These are phyloP conservation scores for Oceanodroma tethys DNA, from an alignment of 2,113 vertebrate species.

Conservation along the genomic window DNA sequence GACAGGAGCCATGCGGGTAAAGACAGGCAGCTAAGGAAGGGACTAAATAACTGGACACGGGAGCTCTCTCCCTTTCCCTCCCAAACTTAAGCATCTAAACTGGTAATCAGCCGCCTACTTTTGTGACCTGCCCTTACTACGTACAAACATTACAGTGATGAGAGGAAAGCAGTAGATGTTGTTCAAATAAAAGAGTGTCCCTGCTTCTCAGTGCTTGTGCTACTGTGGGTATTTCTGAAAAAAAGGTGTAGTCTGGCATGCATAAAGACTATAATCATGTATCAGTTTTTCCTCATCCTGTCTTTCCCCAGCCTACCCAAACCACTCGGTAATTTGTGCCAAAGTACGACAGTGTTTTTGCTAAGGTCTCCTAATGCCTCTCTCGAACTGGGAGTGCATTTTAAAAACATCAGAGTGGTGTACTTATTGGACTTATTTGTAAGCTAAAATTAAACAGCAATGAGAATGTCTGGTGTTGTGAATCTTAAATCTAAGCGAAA, in stretches of 20 bases:
- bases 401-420: neutral
- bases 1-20: neutral
- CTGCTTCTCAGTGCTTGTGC: neutral
- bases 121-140: neutral
- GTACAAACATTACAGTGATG: neutral
- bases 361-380: neutral
- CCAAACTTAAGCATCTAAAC: neutral
- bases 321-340: neutral
- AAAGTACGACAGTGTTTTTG: neutral
- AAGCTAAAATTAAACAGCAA: neutral
- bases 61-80: neutral
- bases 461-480: neutral
- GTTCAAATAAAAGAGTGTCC: neutral
- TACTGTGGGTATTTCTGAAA: neutral
- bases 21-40: neutral
- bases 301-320: neutral
- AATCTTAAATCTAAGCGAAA: neutral
- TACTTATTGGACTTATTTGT: neutral
- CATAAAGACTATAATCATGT: neutral
- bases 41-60: neutral
- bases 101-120: neutral
- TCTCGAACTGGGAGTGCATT: neutral
- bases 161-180: neutral
- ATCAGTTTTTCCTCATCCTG: neutral
- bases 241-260: neutral